Conservation (phyloP, 2,113 vertebrate genomes). For the Amphilophus citrinellus region DNA sequence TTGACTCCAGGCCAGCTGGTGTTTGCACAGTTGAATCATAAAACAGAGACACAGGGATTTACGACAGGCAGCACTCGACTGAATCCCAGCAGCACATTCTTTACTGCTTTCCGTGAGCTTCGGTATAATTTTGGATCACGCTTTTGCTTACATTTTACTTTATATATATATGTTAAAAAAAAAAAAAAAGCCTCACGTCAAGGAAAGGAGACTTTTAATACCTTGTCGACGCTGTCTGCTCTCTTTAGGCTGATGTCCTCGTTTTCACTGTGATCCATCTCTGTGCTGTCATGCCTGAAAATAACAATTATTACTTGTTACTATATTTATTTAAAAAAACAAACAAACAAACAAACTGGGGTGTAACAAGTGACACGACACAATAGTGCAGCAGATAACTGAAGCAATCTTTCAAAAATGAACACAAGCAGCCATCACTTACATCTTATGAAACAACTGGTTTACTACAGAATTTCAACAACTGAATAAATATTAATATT, state of each 20-base stretch:
- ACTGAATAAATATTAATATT: too few species aligned
- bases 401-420: too few species aligned
- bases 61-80: slow-evolving; percentile 26
- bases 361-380: background rate
- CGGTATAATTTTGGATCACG: background rate
- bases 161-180: background rate
- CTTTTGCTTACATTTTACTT: background rate
- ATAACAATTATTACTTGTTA: background rate
- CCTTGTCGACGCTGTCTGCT: slow-evolving; percentile 76
- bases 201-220: slow-evolving; percentile 14
- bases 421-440: too few species aligned
- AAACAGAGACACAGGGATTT: slow-evolving; percentile 39
- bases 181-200: background rate
- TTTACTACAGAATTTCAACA: too few species aligned
- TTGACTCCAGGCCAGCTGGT: slow-evolving; percentile 27
- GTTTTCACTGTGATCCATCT: slow-evolving; percentile 97
- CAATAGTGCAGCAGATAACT: too few species aligned
- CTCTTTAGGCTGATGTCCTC: slow-evolving; percentile 91
- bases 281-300: slow-evolving; percentile 89
- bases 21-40: slow-evolving; percentile 55
- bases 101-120: background rate
- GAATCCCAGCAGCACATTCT: slow-evolving; percentile 33
- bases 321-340: background rate
- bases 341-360: background rate
- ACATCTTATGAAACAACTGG: too few species aligned